Conservation (phyloP, 2,797 vertebrate genomes). For the Ptychadena robeensis region DNA sequence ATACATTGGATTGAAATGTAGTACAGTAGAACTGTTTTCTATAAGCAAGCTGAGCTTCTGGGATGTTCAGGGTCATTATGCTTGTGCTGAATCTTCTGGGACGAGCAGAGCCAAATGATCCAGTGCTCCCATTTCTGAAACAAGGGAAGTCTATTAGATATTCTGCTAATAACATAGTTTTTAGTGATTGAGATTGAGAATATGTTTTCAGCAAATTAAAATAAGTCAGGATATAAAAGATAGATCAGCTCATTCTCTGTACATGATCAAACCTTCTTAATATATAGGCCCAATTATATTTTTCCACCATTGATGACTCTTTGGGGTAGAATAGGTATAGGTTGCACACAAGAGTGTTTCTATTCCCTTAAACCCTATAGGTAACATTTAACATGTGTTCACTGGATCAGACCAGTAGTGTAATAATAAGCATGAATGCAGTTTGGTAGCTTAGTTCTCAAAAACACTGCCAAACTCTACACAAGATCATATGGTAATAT, state of each 20-base stretch:
- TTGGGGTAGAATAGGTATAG: too few relatives aligned
- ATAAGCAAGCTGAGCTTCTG: not conserved
- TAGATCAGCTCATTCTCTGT: not conserved
- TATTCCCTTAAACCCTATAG: too few relatives aligned
- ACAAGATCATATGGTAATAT: too few relatives aligned
- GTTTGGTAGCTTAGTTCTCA: too few relatives aligned
- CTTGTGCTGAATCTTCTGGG: slow-evolving; percentile 41
- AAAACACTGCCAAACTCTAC: too few relatives aligned
- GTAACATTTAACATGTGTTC: too few relatives aligned
- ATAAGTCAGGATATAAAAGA: not conserved
- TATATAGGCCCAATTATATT: not conserved
- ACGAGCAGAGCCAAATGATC: slow-evolving; percentile 43
- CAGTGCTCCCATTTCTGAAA: slow-evolving; percentile 54
- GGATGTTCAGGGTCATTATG: not conserved
- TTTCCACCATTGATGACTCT: not conserved
- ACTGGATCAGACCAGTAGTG: too few relatives aligned
- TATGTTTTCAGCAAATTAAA: not conserved
- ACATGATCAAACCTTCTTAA: too few relatives aligned
- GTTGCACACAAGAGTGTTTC: too few relatives aligned
- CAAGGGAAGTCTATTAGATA: not conserved
- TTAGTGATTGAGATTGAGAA: not conserved
- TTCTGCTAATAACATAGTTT: not conserved
- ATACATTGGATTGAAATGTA: not conserved
- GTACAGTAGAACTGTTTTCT: not conserved
- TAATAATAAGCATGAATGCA: too few relatives aligned